These are phyloP conservation scores for Panagrolaimus sp. DNA, from an alignment of 1,140 invertebrate genomes.

Conservation along the genomic window DNA sequence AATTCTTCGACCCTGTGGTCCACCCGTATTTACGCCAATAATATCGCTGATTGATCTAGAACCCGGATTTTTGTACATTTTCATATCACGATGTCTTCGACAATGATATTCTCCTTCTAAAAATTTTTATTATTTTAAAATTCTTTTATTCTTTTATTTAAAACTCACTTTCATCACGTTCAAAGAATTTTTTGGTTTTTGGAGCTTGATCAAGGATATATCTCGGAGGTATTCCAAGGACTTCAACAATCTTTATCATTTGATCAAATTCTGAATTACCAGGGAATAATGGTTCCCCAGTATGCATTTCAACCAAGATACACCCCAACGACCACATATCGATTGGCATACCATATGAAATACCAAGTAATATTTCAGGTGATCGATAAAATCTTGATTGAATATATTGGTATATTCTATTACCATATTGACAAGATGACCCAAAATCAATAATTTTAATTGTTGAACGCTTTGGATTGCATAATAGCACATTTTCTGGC, in stretches of 20 bases:
- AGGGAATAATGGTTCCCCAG: constrained; percentile 95
- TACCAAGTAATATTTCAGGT: constrained; percentile 63
- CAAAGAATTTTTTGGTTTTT: constrained; percentile 95
- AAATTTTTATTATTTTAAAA: constrained; percentile 59
- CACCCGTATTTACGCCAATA: constrained; percentile 80
- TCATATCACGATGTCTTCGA: constrained; percentile 84
- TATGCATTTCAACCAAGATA: constrained; percentile 99
- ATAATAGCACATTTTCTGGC: constrained; percentile 98
- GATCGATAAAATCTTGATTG: constrained; percentile 97
- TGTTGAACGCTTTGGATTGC: constrained; percentile 92
- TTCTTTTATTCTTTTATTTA: neutral
- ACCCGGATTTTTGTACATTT: constrained; percentile 72
- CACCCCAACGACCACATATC: constrained; percentile 69
- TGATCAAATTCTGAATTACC: constrained; percentile 98
- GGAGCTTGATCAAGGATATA: constrained; percentile 87
- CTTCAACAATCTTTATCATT: constrained; percentile 99
- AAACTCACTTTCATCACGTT: constrained; percentile 66
- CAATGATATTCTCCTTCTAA: constrained; percentile 80
- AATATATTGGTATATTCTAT: constrained; percentile 99
- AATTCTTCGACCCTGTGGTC: constrained; percentile 70
- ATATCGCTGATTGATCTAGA: constrained; percentile 64
- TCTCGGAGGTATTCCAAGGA: constrained; percentile 91
- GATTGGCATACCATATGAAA: constrained; percentile 65
- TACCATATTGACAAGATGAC: constrained; percentile 66
- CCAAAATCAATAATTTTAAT: constrained; percentile 78